Conservation (phyloP, 2,113 vertebrate genomes). For the Megaceryle maxima region DNA sequence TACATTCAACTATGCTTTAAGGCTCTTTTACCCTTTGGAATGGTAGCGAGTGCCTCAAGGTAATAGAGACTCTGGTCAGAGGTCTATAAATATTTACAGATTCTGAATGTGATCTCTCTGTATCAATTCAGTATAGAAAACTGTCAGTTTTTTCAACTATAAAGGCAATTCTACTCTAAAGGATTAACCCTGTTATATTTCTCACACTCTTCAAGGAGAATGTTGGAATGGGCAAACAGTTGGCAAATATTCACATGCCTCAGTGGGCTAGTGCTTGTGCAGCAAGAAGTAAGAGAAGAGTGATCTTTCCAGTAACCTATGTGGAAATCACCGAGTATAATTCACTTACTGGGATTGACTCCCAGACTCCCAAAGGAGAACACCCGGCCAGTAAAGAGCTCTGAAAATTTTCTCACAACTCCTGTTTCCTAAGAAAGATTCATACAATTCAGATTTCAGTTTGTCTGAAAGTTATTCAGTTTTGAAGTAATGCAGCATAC, state of each 20-base stretch:
- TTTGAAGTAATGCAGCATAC: neutral
- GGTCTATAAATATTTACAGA: slow-evolving; percentile 34
- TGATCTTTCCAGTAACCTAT: slow-evolving; percentile 22
- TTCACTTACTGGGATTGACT: neutral
- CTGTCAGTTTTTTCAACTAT: neutral
- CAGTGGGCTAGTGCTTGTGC: neutral
- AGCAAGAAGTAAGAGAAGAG: neutral
- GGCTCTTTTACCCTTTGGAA: neutral
- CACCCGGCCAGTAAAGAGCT: neutral
- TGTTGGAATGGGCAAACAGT: neutral
- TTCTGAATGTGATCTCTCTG: neutral
- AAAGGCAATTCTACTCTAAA: slow-evolving; percentile 14
- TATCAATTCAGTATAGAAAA: slow-evolving; percentile 9
- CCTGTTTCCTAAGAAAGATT: neutral
- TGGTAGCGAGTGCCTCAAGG: neutral
- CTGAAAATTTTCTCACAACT: neutral
- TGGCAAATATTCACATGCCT: slow-evolving; percentile 3
- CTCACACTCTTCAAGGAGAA: slow-evolving; percentile 1
- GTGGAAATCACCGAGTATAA: slow-evolving; percentile 7
- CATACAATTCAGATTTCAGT: neutral
- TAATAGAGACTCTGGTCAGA: neutral
- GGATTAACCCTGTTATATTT: slow-evolving; percentile 13
- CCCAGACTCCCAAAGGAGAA: slow-evolving; percentile 2
- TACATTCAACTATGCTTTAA: neutral
- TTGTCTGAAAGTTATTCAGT: neutral